Percentiles rank a stretch among this genome's conserved stretches.
Evolutionary conservation across 2,888 invertebrate genomes (phyloP).

Genomic region (Psylliodes chrysocephalus): DNA sequence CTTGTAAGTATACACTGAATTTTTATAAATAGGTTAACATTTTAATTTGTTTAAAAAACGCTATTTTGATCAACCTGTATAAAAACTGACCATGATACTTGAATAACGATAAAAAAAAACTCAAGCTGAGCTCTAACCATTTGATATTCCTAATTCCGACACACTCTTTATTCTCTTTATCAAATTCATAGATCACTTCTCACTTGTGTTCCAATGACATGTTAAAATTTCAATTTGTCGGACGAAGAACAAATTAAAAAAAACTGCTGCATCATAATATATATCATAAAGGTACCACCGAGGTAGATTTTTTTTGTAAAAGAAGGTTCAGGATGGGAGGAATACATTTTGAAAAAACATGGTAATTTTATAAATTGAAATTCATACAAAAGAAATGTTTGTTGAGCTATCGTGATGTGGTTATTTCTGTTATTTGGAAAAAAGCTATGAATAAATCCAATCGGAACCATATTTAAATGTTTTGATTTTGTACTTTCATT

Average conservation of each 20-base stretch:
- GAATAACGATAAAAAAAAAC: background rate
- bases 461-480: no score
- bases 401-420: no score
- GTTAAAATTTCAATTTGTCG: conserved; percentile 14
- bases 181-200: conserved; percentile 6
- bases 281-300: background rate
- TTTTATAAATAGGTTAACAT: no score
- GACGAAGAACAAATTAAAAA: conserved; percentile 1
- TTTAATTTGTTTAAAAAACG: no score
- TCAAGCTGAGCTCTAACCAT: background rate
- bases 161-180: background rate
- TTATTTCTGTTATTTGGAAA: no score
- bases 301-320: conserved; percentile 1
- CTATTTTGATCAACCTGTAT: no score
- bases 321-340: background rate
- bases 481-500: no score
- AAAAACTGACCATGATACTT: background rate
- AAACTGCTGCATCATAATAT: background rate
- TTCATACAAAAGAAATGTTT: no score
- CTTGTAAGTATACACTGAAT: no score
- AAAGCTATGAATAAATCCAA: no score
- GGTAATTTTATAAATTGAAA: no score
- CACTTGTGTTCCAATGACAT: background rate
- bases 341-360: background rate
- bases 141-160: background rate